Conservation (phyloP, 53 echinoderm and acorn worm species). For the Apostichopus leukothele region DNA sequence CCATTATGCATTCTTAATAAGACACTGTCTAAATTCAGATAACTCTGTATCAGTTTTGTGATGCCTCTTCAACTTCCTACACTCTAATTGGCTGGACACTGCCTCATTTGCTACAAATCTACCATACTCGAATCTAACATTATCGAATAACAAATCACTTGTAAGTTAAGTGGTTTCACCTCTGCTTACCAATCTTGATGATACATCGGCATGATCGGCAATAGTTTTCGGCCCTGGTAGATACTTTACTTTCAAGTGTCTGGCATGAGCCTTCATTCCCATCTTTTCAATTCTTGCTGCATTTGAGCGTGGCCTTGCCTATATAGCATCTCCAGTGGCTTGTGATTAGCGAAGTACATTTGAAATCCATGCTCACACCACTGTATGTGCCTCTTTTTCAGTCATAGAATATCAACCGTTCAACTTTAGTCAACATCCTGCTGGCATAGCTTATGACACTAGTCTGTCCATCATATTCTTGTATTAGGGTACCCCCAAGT, state of each 20-base stretch:
- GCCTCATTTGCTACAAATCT: too few relatives aligned
- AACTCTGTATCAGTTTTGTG: slow-evolving; percentile 42
- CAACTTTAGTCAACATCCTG: slow-evolving; percentile 38
- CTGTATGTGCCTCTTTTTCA: slow-evolving; percentile 49
- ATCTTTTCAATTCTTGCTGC: slow-evolving; percentile 49
- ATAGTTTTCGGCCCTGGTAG: slow-evolving; percentile 13
- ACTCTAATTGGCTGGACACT: slow-evolving; percentile 18
- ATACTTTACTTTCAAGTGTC: slow-evolving; percentile 16
- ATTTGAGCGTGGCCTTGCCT: slow-evolving; percentile 48
- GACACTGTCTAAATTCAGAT: slow-evolving; percentile 24
- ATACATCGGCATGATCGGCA: slow-evolving; percentile 46
- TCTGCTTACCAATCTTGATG: background rate
- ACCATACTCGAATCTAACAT: too few relatives aligned
- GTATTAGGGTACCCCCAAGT: slow-evolving; percentile 38
- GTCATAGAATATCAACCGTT: slow-evolving; percentile 47
- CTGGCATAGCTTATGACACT: slow-evolving; percentile 54
- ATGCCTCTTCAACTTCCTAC: slow-evolving; percentile 37
- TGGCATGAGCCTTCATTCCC: slow-evolving; percentile 31
- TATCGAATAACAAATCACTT: background rate
- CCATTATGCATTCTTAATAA: background rate
- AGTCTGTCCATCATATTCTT: slow-evolving; percentile 16
- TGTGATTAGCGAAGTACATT: slow-evolving; percentile 35
- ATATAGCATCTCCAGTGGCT: slow-evolving; percentile 55
- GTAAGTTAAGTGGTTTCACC: too few relatives aligned
- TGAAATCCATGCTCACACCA: slow-evolving; percentile 57